Base-by-base conservation (phyloP, 2,888 invertebrate genomes). In the Sussaba pulchella region DNA sequence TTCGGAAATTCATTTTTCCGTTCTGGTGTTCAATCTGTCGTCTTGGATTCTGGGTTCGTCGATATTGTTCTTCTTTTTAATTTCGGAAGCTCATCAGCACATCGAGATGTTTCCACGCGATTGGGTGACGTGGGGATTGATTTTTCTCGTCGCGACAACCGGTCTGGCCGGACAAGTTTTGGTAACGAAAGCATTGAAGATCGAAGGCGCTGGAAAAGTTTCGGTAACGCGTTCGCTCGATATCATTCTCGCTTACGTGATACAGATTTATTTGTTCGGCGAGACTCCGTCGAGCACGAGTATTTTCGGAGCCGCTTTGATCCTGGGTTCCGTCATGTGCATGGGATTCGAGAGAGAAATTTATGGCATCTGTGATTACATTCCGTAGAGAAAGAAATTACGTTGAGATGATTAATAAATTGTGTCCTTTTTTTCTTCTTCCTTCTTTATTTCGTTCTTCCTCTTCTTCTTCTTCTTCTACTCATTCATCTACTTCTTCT, bases 141-240 rank as follows among this genome's bases (percentile, higher is more conserved):
- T 91, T 50, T 6, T 86, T 8, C 81, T 89, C 8, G 88, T 92
- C 1, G 92, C 91, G 0, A 39, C 88, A 0, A 91, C 92, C 14
- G 93, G 93, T n/a, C 86, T 93, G 0, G 85, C 87, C 2, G 93
- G 93, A 2, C 93, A 93, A 86, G 87, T 93, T 41, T 84, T 93
- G 3, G 92, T 93, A 5, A 92, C 93, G 1, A 92, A 92, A 36
- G 93, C 93, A 0, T 87, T 93, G 21, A 89, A 92, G 79, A 90
- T 93, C 75, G 93, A 93, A 85, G 92, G 93, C 1, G 93, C 93
- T n/a, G 93, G 92, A 12, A 91, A 92, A 79, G 92, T 93, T 0
- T 92, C 93, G 2, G 92, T 93, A 4, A 93, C 93, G 0, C 87
- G 93, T 71, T 93, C 93, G 0, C 87, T 93, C 73, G 93, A 93